A percentile compares a stretch with the other conserved stretches of the same genome.
Evolutionary conservation across 2,113 vertebrate genomes (phyloP).

Genomic region (human): DNA sequence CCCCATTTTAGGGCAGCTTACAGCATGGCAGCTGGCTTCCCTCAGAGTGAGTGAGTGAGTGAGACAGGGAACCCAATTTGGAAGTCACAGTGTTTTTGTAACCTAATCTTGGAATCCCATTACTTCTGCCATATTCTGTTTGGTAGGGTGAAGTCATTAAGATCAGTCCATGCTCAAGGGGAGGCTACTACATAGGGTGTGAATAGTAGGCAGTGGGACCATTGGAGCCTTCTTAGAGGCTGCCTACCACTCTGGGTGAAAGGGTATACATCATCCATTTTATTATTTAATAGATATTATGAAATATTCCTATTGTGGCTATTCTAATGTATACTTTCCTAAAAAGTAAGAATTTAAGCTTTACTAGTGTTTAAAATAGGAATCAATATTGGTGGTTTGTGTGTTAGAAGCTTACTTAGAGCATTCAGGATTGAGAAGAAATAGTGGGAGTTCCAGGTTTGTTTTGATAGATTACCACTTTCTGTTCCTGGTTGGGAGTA

Average conservation of each 20-base stretch:
- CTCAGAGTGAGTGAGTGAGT: background rate
- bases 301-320: background rate
- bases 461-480: background rate
- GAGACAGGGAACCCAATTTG: background rate
- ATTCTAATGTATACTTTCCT: constrained; percentile 20
- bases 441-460: constrained; percentile 5
- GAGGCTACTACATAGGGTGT: background rate
- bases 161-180: background rate
- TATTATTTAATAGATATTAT: background rate
- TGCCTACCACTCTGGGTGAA: background rate
- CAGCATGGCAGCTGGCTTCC: background rate
- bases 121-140: constrained; percentile 28
- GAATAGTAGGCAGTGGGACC: background rate
- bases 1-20: background rate
- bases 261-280: background rate
- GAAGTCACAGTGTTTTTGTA: background rate
- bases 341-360: constrained; percentile 32
- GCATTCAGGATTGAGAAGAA: background rate
- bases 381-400: background rate
- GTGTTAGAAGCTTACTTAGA: background rate
- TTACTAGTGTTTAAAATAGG: constrained; percentile 28
- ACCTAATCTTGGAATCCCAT: constrained; percentile 22
- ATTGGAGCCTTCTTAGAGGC: background rate
- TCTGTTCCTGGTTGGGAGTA: background rate
- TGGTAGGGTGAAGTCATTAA: background rate